Evolutionary conservation across 2,797 vertebrate genomes (phyloP), one percentile per base, ranked within the genome.

Genomic region (Ceyx erithaca): DNA sequence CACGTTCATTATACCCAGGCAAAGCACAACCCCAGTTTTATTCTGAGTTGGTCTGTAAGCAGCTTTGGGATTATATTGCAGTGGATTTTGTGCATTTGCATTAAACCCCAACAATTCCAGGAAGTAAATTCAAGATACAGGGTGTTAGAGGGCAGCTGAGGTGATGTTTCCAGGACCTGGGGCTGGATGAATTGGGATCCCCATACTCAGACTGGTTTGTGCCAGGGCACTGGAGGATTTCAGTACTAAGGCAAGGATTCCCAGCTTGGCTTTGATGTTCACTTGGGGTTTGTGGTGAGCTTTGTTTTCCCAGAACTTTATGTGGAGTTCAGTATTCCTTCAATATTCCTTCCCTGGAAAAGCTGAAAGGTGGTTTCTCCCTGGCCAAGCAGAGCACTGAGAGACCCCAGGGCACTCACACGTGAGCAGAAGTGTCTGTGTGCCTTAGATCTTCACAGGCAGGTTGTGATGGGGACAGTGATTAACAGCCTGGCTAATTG

Each of bases 1-100:
- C 70, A 22, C 46, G 15, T 73, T 87, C 43, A 70, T 54, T 89
- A n/a, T 69, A 88, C 69, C 55, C 81, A 70, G 78, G 75, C 76
- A 85, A 85, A 75, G 80, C 54, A 79, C 80, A 93, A 69, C 21
- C 83, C 45, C n/a, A 57, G 48, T 76, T 92, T 93, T 76, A 88
- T 95, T 94, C 92, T 78, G 81, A 85, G 43, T 87, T 95, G 68
- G 37, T 46, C 80, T 46, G 7, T 95, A 95, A 97, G 87, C 59
- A 87, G 91, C 83, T 96, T 96, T 95, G 68, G 68, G 87, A 92
- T 96, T 95, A 93, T 93, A 87, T 66, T 80, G 77, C 73, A 87
- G 70, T 79, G 77, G 79, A 67, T 94, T 95, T 96, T 76, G 85
- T 86, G 67, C 16, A 41, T 90, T 94, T 81, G 61, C 72, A 59